Percentiles rank a stretch among this genome's conserved stretches.
Evolutionary conservation across 1,140 invertebrate genomes (phyloP).

Genomic region (Drosophila subpulchrella): DNA sequence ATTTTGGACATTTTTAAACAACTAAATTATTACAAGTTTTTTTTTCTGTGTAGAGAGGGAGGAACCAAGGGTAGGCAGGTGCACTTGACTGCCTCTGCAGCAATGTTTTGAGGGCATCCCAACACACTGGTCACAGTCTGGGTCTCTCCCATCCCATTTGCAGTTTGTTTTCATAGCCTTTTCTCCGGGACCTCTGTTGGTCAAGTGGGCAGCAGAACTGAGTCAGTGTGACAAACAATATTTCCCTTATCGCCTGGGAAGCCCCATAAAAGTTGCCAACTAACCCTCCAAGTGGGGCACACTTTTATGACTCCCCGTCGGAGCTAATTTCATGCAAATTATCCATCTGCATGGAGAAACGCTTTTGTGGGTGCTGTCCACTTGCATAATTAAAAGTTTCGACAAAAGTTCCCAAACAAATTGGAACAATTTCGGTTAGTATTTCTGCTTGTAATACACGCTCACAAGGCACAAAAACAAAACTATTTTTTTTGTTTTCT

Average conservation of each 20-base stretch:
- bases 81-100: slow-evolving; percentile 32
- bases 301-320: slow-evolving; percentile 18
- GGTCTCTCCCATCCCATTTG: slow-evolving; percentile 2
- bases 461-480: slow-evolving; percentile 46
- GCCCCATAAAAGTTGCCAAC: slow-evolving; percentile 20
- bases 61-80: slow-evolving; percentile 7
- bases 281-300: slow-evolving; percentile 40
- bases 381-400: slow-evolving; percentile 72
- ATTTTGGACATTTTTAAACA: too few relatives aligned
- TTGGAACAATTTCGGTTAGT: slow-evolving; percentile 62
- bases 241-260: slow-evolving; percentile 52
- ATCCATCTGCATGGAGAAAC: slow-evolving; percentile 32
- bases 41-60: slow-evolving; percentile 9
- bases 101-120: slow-evolving; percentile 62
- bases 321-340: slow-evolving; percentile 77
- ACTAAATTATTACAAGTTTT: too few relatives aligned
- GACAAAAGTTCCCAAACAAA: slow-evolving; percentile 76
- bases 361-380: slow-evolving; percentile 55
- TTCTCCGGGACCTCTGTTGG: slow-evolving; percentile 51
- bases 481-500: slow-evolving; percentile 32
- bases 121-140: slow-evolving; percentile 32
- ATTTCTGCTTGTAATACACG: slow-evolving; percentile 58
- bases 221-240: slow-evolving; percentile 82
- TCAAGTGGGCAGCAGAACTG: slow-evolving; percentile 73
- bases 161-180: slow-evolving; percentile 4